Conservation (phyloP, 2,113 vertebrate genomes). For the Cettia cetti region DNA sequence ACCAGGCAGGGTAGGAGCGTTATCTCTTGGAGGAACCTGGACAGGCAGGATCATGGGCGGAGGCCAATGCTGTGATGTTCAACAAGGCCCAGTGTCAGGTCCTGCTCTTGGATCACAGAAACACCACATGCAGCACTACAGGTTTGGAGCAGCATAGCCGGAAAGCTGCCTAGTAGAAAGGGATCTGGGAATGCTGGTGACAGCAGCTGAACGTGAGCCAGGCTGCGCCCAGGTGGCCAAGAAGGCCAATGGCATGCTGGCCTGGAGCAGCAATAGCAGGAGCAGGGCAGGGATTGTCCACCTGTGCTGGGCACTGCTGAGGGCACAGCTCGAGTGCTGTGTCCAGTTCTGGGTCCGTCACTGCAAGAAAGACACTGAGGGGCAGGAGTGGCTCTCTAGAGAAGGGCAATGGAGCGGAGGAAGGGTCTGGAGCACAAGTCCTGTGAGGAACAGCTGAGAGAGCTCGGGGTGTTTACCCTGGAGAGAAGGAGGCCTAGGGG, state of each 20-base stretch:
- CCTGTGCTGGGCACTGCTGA: background rate
- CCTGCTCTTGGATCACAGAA: background rate
- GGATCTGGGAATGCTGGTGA: background rate
- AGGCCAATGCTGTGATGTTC: background rate
- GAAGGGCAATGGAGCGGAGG: background rate
- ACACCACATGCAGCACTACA: background rate
- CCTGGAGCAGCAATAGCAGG: background rate
- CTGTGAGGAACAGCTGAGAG: background rate
- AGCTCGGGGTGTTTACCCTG: background rate
- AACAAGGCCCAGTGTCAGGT: accelerated
- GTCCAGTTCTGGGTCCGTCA: background rate
- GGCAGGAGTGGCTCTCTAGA: background rate
- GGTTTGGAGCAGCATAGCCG: background rate
- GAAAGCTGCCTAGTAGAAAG: background rate
- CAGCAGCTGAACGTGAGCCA: background rate
- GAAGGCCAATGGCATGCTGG: background rate
- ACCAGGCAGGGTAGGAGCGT: accelerated
- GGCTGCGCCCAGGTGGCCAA: background rate
- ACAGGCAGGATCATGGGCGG: background rate
- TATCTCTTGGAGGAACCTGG: background rate
- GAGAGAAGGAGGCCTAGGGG: background rate
- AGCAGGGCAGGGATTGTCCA: background rate
- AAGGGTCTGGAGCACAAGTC: background rate
- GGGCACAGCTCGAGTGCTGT: background rate
- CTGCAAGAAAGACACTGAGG: background rate